Base-by-base conservation (phyloP, 1,140 invertebrate genomes). In the Drosophila kanapiae region DNA sequence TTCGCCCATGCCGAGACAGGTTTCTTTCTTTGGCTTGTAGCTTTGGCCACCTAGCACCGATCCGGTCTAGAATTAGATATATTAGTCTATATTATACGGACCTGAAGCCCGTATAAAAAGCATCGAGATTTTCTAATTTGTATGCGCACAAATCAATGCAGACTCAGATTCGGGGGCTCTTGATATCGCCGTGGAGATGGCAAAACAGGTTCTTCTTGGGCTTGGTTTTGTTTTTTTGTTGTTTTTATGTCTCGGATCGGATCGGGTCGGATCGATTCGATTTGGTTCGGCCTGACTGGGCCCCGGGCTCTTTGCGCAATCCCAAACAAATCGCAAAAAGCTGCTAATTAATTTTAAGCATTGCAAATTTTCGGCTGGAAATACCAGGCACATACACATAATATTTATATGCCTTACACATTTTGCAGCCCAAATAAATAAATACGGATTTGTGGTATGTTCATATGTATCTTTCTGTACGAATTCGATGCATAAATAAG, bases 41-140 rank as follows among this genome's bases (percentile, higher is more conserved):
- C 56, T 58, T 33, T 6, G 23, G 69, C 40, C 47, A 68, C 53
- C 45, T 59, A 71, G 45, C 54, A 59, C 65, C 59, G 42, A 62
- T 75, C 83, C 75, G 82, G 85, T 88, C 80, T 62, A 88, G 85
- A 88, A 88, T 88, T 81, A 75, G 69, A 74, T 78, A 88, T 78
- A 88, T 75, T 78, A 62, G 69, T 62, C 82, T 54, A 60, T 61
- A 77, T 67, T 56, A 75, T 67, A 64, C 61, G 59, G 64, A 53
- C 63, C 49, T 64, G 43, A 76, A 60, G 53, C 18, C 16, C 23
- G 18, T 81, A 75, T 58, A 62, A 69, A 70, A 63, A 40, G 45
- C 49, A 48, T 35, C 45, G 13, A 53, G 23, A 78, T 78, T 82
- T 68, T 65, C 67, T 81, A 84, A 85, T 85, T 85, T 69, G 48